Evolutionary conservation across 1,140 invertebrate species (phyloP).

Genomic region (Tetramorium alpestre): DNA sequence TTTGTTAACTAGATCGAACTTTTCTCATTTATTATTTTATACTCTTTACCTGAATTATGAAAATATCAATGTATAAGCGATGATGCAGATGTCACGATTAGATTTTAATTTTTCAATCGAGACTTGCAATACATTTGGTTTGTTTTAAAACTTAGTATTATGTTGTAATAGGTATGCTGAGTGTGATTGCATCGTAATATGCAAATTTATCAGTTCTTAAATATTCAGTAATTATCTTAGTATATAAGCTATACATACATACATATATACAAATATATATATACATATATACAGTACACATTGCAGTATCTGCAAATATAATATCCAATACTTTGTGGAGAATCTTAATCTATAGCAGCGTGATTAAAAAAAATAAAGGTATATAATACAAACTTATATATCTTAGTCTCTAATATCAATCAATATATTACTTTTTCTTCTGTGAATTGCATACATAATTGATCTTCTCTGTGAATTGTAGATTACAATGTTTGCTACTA

Average conservation of each 20-base stretch:
- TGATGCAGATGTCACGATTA: constrained; percentile 5
- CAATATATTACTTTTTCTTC: background rate
- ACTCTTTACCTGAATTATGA: constrained; percentile 28
- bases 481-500: background rate
- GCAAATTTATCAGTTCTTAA: constrained; percentile 44
- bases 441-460: background rate
- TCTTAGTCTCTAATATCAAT: constrained; percentile 21
- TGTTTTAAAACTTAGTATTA: constrained; percentile 36
- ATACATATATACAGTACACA: constrained; percentile 50
- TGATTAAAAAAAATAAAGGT: constrained; percentile 75
- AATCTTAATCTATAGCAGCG: constrained; percentile 62
- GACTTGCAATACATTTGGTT: constrained; percentile 9
- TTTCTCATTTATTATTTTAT: constrained; percentile 57
- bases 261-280: constrained; percentile 26
- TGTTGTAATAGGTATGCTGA: constrained; percentile 31
- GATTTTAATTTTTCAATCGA: constrained; percentile 35
- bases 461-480: background rate
- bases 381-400: constrained; percentile 32
- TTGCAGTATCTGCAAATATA: constrained; percentile 48
- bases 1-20: constrained; percentile 6
- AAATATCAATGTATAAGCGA: constrained; percentile 57
- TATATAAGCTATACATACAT: constrained; percentile 61
- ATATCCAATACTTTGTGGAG: constrained; percentile 68
- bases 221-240: constrained; percentile 69
- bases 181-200: constrained; percentile 24